A percentile compares a stretch with the other conserved stretches of the same genome.
Conservation (phyloP, 2,113 vertebrate genomes). For the Bos indicus region DNA sequence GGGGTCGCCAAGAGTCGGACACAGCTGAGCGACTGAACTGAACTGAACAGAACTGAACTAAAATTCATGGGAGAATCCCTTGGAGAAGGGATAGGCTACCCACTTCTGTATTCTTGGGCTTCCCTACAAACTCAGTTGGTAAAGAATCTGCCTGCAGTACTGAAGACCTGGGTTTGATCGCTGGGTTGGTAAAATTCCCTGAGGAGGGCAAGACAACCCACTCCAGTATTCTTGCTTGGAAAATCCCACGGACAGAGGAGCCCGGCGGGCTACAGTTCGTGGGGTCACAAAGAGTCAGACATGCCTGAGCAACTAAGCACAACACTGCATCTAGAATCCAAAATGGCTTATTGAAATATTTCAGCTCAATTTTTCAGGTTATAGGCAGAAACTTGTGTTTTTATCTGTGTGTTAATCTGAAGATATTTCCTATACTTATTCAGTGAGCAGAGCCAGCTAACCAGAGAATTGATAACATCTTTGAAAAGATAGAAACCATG, state of each 20-base stretch:
- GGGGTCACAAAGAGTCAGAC: neutral
- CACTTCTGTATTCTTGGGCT: neutral
- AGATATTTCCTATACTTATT: conserved; percentile 55
- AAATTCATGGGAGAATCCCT: neutral
- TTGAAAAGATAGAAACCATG: conserved; percentile 52
- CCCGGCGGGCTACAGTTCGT: neutral
- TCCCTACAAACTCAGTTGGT: neutral
- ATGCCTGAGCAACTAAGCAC: neutral
- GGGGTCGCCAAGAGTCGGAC: too few relatives aligned
- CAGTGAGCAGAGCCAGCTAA: conserved; percentile 14
- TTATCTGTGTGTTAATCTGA: conserved; percentile 47
- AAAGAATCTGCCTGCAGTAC: neutral
- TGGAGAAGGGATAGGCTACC: neutral
- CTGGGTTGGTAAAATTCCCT: neutral
- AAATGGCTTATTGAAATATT: conserved; percentile 56
- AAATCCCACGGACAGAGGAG: neutral
- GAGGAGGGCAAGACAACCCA: neutral
- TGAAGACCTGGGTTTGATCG: neutral
- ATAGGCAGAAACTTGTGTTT: neutral
- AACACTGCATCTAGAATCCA: conserved; percentile 25
- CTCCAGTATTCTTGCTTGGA: neutral
- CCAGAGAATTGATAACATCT: conserved; percentile 49
- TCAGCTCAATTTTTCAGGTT: conserved; percentile 61
- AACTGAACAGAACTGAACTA: neutral
- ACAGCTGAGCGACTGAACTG: too few relatives aligned